A percentile compares a stretch with the other conserved stretches of the same genome.
These are phyloP conservation scores for Acanthiza pusilla DNA, from an alignment of 2,797 vertebrate species.

Conservation along the genomic window DNA sequence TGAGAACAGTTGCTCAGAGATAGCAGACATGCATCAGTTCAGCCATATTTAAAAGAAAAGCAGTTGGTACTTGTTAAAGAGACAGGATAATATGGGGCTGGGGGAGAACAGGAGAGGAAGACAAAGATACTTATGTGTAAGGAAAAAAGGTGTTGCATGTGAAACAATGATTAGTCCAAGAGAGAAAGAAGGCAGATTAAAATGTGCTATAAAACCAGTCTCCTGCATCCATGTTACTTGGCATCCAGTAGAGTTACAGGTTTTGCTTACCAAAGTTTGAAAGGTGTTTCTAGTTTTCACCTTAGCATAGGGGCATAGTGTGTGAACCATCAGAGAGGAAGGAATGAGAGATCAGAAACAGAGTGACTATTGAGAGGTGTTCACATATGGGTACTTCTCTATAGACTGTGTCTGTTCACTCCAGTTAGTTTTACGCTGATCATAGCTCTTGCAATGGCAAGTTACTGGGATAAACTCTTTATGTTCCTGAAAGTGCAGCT, in stretches of 20 bases:
- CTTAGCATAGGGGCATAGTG: background rate
- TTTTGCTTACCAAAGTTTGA: background rate
- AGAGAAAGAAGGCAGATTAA: background rate
- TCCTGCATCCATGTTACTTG: background rate
- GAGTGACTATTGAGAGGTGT: background rate
- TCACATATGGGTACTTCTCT: background rate
- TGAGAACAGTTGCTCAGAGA: background rate
- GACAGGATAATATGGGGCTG: background rate
- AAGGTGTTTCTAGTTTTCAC: background rate
- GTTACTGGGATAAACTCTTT: background rate
- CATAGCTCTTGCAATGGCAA: background rate
- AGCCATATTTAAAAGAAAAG: background rate
- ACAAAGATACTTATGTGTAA: background rate
- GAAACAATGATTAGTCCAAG: background rate
- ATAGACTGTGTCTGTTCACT: background rate
- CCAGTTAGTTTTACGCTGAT: background rate
- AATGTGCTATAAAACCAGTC: background rate
- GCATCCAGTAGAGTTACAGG: background rate
- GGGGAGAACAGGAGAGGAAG: background rate
- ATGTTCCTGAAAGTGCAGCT: background rate
- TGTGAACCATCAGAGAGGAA: background rate
- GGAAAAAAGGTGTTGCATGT: background rate
- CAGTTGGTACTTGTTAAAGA: background rate
- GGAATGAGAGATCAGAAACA: background rate
- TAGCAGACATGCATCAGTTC: background rate